Conservation (phyloP, 2,113 vertebrate species). For the Festucalex cinctus region DNA sequence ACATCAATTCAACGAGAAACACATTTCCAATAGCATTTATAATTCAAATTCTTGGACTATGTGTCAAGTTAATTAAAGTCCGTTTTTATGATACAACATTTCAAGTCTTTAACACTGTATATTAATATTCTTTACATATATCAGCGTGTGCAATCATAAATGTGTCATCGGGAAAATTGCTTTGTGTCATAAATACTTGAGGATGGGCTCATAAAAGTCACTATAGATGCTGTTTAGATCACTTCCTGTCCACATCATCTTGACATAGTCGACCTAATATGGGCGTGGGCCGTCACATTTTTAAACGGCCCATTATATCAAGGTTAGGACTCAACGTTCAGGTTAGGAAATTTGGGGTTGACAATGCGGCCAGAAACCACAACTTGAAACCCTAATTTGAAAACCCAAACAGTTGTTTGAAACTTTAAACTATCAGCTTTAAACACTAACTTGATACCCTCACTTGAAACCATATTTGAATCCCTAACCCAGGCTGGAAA, state of each 20-base stretch:
- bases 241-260: constrained; percentile 18
- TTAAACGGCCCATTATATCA: background rate
- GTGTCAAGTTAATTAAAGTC: background rate
- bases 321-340: too few species aligned
- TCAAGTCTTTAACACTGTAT: background rate
- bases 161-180: constrained; percentile 63
- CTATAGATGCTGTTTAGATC: constrained; percentile 52
- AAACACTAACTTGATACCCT: too few species aligned
- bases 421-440: too few species aligned
- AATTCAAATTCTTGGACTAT: background rate
- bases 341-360: too few species aligned
- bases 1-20: too few species aligned
- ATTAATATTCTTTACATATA: background rate
- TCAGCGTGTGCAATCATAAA: constrained; percentile 50
- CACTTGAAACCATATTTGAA: too few species aligned
- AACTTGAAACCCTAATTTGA: too few species aligned
- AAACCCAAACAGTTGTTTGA: too few species aligned
- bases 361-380: too few species aligned
- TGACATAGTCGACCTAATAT: background rate
- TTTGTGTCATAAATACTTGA: constrained; percentile 59
- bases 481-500: too few species aligned
- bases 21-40: background rate
- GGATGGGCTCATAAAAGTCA: constrained; percentile 39
- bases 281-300: background rate
- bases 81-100: background rate